phyloP scores from a whole-genome alignment of 2,113 vertebrate genomes.

The Ahaetulla prasina region DNA sequence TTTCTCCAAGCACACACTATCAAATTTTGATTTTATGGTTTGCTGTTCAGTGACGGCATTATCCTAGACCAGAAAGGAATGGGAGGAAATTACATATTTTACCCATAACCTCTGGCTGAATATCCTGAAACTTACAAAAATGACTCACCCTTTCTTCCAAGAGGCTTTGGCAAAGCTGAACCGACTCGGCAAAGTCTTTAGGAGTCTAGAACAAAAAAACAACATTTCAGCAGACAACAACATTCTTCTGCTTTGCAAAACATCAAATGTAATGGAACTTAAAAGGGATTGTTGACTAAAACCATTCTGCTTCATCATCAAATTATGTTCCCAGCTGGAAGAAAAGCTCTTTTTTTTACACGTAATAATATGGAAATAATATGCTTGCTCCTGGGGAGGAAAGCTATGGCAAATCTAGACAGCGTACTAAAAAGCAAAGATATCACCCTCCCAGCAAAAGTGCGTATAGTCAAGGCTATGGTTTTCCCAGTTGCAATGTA shows the following conservation, averaged over 20 bases:
- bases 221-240: not conserved
- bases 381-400: no score
- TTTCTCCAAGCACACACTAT: slow-evolving; percentile 68
- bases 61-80: slow-evolving; percentile 64
- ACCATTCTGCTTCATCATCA: not conserved
- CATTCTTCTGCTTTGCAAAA: not conserved
- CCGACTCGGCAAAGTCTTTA: slow-evolving; percentile 73
- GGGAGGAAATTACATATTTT: not conserved
- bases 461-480: no score
- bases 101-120: not conserved
- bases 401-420: no score
- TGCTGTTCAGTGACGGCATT: slow-evolving; percentile 63
- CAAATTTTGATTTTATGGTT: slow-evolving; percentile 67
- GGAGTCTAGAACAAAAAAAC: slow-evolving; percentile 54
- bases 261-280: not conserved
- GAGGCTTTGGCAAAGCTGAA: slow-evolving; percentile 79
- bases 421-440: no score
- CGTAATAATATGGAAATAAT: no score
- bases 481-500: no score
- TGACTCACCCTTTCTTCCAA: slow-evolving; percentile 74
- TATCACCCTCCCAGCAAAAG: no score
- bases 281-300: not conserved
- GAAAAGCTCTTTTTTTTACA: not conserved
- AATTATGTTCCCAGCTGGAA: not conserved
- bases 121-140: not conserved